Percentiles rank a stretch among this genome's conserved stretches.
phyloP scores from a whole-genome alignment of 2,797 vertebrate species.

The Aulostomus chinensis region DNA sequence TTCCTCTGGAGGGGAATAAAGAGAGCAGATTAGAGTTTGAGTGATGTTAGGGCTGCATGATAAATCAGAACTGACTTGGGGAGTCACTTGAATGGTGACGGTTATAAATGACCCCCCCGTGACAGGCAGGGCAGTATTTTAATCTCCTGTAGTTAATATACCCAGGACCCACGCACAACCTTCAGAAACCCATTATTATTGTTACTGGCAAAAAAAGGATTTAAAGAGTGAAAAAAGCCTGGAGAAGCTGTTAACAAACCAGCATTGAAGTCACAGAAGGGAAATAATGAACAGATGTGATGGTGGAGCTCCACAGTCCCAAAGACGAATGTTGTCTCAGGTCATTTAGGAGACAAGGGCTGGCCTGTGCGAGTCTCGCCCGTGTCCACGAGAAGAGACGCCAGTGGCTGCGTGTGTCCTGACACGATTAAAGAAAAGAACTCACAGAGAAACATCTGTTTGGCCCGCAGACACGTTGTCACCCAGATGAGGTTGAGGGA shows the following conservation, averaged over 20 bases:
- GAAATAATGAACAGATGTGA: slow-evolving; percentile 38
- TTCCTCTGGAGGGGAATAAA: slow-evolving; percentile 44
- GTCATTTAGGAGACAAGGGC: slow-evolving; percentile 45
- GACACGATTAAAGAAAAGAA: slow-evolving; percentile 58
- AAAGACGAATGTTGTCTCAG: slow-evolving; percentile 40
- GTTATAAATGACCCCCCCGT: slow-evolving; percentile 53
- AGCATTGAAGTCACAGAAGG: slow-evolving; percentile 7
- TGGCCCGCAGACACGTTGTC: slow-evolving; percentile 58
- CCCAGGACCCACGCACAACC: slow-evolving; percentile 22
- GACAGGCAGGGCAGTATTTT: slow-evolving; percentile 56
- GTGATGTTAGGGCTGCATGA: slow-evolving; percentile 58
- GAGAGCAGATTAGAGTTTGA: slow-evolving; percentile 63
- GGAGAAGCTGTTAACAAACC: slow-evolving; percentile 17
- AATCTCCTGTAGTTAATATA: slow-evolving; percentile 66
- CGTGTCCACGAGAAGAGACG: slow-evolving; percentile 37
- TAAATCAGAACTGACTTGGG: slow-evolving; percentile 66
- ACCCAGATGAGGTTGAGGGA: slow-evolving; percentile 56
- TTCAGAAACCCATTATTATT: slow-evolving; percentile 37
- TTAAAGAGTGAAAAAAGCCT: slow-evolving; percentile 16
- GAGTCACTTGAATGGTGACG: slow-evolving; percentile 52
- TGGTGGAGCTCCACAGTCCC: slow-evolving; percentile 32
- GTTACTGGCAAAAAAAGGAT: slow-evolving; percentile 17
- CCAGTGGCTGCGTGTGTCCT: slow-evolving; percentile 48
- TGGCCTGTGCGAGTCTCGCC: slow-evolving; percentile 27
- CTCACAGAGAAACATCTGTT: slow-evolving; percentile 70